phyloP scores from a whole-genome alignment of 2,888 invertebrate genomes.

The Eupithecia subfuscata region DNA sequence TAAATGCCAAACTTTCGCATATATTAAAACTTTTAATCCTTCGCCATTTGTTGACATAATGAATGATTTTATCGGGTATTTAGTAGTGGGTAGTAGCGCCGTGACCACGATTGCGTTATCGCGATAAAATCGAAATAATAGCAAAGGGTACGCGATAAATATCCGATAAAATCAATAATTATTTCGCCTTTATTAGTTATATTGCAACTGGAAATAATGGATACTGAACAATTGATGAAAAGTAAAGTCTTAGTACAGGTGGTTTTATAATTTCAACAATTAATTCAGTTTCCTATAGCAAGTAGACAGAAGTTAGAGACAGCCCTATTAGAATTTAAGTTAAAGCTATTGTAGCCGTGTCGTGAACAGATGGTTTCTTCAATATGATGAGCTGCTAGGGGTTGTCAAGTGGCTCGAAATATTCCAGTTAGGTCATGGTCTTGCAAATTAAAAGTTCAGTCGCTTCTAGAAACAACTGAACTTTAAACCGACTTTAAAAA shows the following conservation, averaged over 20 bases:
- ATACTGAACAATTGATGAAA: neutral
- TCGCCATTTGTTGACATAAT: too few relatives aligned
- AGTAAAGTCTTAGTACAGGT: neutral
- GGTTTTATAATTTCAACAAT: neutral
- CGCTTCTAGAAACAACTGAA: neutral
- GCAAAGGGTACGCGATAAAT: too few relatives aligned
- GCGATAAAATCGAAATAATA: too few relatives aligned
- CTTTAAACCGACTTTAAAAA: neutral
- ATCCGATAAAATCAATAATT: too few relatives aligned
- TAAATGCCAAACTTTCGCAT: too few relatives aligned
- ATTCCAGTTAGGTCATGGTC: neutral
- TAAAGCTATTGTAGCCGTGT: slow-evolving; percentile 41
- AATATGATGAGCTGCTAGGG: neutral
- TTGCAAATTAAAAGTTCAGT: too few relatives aligned
- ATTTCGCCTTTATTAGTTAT: too few relatives aligned
- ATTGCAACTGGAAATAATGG: neutral
- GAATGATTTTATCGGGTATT: too few relatives aligned
- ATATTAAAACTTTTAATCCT: too few relatives aligned
- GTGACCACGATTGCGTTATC: too few relatives aligned
- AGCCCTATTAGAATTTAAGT: neutral
- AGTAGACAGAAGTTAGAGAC: neutral
- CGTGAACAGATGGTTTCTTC: slow-evolving; percentile 42
- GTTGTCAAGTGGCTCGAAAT: neutral
- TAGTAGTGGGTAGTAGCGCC: too few relatives aligned
- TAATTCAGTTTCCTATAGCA: neutral